Percentiles rank a stretch among this genome's conserved stretches.
These are phyloP conservation scores for Oligia strigilis DNA, from an alignment of 2,888 invertebrate genomes.

Conservation along the genomic window DNA sequence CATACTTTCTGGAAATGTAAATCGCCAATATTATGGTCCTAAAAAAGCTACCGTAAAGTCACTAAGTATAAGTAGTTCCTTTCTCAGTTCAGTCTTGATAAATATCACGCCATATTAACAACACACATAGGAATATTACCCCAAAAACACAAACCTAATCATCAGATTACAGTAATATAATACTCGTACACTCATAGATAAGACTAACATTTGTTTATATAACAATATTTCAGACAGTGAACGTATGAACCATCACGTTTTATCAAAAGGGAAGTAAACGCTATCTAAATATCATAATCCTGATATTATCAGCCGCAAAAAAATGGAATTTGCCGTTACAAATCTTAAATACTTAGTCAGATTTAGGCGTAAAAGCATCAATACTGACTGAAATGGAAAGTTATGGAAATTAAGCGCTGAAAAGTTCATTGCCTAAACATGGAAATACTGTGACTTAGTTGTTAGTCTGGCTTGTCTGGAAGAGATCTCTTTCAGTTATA, in stretches of 20 bases:
- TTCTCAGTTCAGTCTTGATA: background rate
- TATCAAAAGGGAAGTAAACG: constrained; percentile 27
- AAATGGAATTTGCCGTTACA: constrained; percentile 49
- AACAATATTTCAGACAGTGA: background rate
- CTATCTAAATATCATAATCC: constrained; percentile 25
- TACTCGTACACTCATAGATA: background rate
- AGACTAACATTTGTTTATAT: background rate
- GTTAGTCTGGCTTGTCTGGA: background rate
- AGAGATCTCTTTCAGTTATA: background rate
- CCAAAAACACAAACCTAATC: constrained; percentile 1
- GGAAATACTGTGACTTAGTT: background rate
- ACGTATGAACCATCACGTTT: background rate
- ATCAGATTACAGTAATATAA: constrained; percentile 19
- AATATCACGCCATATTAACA: background rate
- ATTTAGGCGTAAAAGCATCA: constrained; percentile 29
- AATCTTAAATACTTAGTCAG: constrained; percentile 19
- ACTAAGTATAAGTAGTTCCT: background rate
- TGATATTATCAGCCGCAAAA: constrained; percentile 29
- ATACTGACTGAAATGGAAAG: background rate
- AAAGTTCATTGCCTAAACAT: background rate
- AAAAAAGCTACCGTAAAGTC: background rate
- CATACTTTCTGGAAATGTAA: background rate
- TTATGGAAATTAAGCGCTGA: background rate
- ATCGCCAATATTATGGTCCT: background rate
- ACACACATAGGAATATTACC: constrained; percentile 17